phyloP scores from a whole-genome alignment of 2,113 vertebrate species.

The Pithys albifrons region DNA sequence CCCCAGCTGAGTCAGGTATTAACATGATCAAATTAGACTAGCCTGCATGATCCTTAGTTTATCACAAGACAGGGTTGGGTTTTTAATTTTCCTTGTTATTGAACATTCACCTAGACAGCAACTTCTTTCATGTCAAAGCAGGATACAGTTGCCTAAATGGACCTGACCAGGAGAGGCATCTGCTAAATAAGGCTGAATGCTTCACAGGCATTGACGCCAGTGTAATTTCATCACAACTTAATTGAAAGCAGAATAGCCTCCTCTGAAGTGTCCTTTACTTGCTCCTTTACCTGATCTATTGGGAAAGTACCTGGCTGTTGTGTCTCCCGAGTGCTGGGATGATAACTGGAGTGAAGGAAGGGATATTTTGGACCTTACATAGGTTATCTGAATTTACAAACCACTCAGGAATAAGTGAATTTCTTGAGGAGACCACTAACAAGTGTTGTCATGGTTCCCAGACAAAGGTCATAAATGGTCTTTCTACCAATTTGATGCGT shows the following conservation, averaged over 20 bases:
- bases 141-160: not conserved
- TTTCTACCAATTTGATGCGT: not conserved
- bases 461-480: not conserved
- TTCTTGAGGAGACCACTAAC: not conserved
- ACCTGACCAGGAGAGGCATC: not conserved
- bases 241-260: not conserved
- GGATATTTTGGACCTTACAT: not conserved
- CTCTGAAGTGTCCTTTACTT: not conserved
- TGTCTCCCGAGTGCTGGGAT: not conserved
- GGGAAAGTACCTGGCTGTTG: conserved; percentile 35
- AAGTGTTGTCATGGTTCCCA: not conserved
- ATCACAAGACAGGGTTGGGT: not conserved
- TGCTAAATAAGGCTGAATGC: not conserved
- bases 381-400: not conserved
- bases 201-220: not conserved
- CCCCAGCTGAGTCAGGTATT: fast-evolving
- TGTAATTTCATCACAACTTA: conserved; percentile 23
- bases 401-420: not conserved
- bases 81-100: not conserved
- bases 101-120: not conserved
- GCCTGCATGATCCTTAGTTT: not conserved
- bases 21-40: not conserved
- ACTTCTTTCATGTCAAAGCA: not conserved
- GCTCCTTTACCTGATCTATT: not conserved
- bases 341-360: not conserved